Evolutionary conservation across 2,888 invertebrate species (phyloP), one percentile per base, ranked within the genome.

Genomic region (Epirrhoe tristata): DNA sequence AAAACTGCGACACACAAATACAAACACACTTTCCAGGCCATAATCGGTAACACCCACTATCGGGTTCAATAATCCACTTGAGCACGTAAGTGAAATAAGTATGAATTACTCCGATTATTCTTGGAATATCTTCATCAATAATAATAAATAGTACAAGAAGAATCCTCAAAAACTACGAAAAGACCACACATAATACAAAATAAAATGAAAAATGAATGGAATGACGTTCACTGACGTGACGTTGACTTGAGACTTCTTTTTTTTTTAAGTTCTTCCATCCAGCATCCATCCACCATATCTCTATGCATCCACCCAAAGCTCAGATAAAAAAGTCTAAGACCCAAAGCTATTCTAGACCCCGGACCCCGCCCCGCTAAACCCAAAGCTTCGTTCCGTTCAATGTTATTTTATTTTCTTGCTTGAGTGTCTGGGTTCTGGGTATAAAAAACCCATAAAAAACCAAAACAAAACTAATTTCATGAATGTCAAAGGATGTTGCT

Each of bases 1-100:
- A 84, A 73, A 74, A 85, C 82, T 79, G 80, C 79, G 74, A 85
- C 81, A 79, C 70, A 66, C 55, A 80, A 82, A 76, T 84, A 67
- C 54, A 79, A 82, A 76, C 82, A 79, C 74, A 83, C 74, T 74
- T 83, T 73, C 72, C 81, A 76, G 73, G 81, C 80, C 89, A 90
- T 89, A 46, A 7, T 39, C 56, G 17, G 32, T 54, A 10, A 10
- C 36, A 10, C 36, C 48, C 14, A 54, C 34, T 60, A 36, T 12
- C 50, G 39, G n/a, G 51, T 32, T 36, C 16, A 54, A 34, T 14
- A 7, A 12, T 16, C 36, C 36, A 2, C 34, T 12, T 43, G 10
- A 5, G 46, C 6, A 31, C 14, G 5, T 16, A 16, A 2, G 14
- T 6, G 12, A 31, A 51, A 51, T n/a, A 31, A 12, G 10, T 24